These are phyloP conservation scores for Montipora cactus DNA, from an alignment of 64 coral and sea anemone genomes.

Conservation along the genomic window DNA sequence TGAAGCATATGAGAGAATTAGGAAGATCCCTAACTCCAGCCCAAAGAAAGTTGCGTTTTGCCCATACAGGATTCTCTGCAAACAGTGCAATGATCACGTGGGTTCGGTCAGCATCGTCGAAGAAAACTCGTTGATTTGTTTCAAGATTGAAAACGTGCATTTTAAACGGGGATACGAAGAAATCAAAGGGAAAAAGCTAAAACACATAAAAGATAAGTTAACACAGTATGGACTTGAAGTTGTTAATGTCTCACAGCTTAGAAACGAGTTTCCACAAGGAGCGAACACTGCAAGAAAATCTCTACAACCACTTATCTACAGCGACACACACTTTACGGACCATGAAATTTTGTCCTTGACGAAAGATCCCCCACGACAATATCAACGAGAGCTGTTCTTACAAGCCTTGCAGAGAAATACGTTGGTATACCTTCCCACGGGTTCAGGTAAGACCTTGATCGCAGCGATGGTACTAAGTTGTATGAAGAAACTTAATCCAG, in stretches of 20 bases:
- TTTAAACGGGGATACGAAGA: slow-evolving; percentile 51
- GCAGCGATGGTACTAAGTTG: slow-evolving; percentile 89
- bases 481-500: slow-evolving; percentile 92
- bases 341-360: slow-evolving; percentile 66
- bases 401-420: slow-evolving; percentile 83
- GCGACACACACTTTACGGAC: slow-evolving; percentile 51
- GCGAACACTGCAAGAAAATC: not conserved
- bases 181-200: slow-evolving; percentile 76
- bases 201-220: slow-evolving; percentile 65
- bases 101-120: slow-evolving; percentile 71
- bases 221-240: slow-evolving; percentile 64
- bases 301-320: slow-evolving; percentile 73
- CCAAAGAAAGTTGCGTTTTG: slow-evolving; percentile 63
- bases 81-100: slow-evolving; percentile 62
- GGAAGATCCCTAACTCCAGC: slow-evolving; percentile 67
- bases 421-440: slow-evolving; percentile 91
- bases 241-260: slow-evolving; percentile 52
- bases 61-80: slow-evolving; percentile 71
- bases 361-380: slow-evolving; percentile 70
- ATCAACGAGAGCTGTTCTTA: slow-evolving; percentile 86
- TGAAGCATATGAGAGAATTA: slow-evolving; percentile 32
- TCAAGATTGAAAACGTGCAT: slow-evolving; percentile 77
- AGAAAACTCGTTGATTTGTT: slow-evolving; percentile 66
- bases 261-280: not conserved
- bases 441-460: slow-evolving; percentile 93